Evolutionary conservation across 2,113 vertebrate genomes (phyloP).

Genomic region (Pachycephala philippinensis): DNA sequence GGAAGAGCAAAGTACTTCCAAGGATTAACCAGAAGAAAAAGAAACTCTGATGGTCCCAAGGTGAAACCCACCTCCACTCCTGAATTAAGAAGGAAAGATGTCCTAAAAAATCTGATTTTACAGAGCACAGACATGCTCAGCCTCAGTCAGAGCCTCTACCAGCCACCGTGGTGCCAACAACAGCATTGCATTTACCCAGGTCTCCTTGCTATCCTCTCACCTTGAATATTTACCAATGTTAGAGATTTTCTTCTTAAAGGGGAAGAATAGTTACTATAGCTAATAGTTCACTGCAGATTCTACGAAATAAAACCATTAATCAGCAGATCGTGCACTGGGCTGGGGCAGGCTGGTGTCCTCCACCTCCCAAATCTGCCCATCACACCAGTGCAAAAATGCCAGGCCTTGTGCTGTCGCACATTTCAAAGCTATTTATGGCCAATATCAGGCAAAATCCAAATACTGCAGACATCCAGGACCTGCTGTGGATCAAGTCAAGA

Average conservation of each 20-base stretch:
- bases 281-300: not conserved
- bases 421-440: not conserved
- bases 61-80: not conserved
- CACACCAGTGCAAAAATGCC: not conserved
- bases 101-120: not conserved
- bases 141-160: not conserved
- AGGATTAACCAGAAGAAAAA: not conserved
- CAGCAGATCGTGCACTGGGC: not conserved
- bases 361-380: not conserved
- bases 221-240: not conserved
- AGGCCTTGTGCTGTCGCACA: not conserved
- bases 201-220: not conserved
- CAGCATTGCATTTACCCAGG: not conserved
- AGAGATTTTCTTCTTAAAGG: not conserved
- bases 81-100: not conserved
- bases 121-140: not conserved
- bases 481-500: not conserved
- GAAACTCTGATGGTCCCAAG: not conserved
- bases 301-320: not conserved
- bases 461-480: not conserved
- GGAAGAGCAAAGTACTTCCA: not conserved
- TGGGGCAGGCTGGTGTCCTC: not conserved
- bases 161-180: accelerated
- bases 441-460: not conserved
- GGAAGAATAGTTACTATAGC: not conserved